These are phyloP conservation scores for Zootermopsis nevadensis DNA, from an alignment of 2,888 invertebrate genomes.

Conservation along the genomic window DNA sequence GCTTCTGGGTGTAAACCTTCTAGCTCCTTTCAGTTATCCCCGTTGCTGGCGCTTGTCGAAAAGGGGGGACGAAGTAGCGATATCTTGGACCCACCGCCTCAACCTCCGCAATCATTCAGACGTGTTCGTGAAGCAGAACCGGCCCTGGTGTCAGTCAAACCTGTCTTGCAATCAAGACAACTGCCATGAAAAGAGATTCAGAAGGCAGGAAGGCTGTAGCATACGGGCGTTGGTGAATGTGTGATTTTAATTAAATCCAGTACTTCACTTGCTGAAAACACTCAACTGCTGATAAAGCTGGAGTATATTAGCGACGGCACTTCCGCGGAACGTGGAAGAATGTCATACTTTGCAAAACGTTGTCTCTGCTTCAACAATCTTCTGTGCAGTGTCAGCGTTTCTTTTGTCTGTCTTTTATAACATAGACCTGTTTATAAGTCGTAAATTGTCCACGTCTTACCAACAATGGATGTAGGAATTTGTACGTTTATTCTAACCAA, in stretches of 20 bases:
- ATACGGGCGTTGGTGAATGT: neutral
- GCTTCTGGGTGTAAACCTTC: conserved; percentile 11
- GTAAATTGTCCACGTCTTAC: too few relatives aligned
- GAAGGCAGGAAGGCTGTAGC: neutral
- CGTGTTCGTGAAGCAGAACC: neutral
- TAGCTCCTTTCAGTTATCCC: conserved; percentile 2
- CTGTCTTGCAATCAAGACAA: neutral
- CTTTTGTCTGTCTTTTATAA: too few relatives aligned
- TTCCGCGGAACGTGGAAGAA: too few relatives aligned
- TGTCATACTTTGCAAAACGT: too few relatives aligned
- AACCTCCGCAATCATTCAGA: conserved; percentile 11
- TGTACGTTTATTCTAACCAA: too few relatives aligned
- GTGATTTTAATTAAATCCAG: conserved; percentile 16
- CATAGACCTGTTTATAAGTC: too few relatives aligned
- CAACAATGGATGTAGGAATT: too few relatives aligned
- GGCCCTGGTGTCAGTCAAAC: neutral
- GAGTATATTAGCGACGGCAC: too few relatives aligned
- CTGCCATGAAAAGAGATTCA: neutral
- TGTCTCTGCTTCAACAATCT: too few relatives aligned
- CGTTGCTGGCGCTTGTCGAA: conserved; percentile 26
- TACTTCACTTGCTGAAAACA: neutral
- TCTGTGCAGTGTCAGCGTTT: too few relatives aligned
- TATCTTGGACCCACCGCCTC: neutral
- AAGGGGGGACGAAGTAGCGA: neutral
- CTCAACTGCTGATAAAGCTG: neutral